These are phyloP conservation scores for Yponomeuta malinellus DNA, from an alignment of 2,888 invertebrate genomes.

Conservation along the genomic window DNA sequence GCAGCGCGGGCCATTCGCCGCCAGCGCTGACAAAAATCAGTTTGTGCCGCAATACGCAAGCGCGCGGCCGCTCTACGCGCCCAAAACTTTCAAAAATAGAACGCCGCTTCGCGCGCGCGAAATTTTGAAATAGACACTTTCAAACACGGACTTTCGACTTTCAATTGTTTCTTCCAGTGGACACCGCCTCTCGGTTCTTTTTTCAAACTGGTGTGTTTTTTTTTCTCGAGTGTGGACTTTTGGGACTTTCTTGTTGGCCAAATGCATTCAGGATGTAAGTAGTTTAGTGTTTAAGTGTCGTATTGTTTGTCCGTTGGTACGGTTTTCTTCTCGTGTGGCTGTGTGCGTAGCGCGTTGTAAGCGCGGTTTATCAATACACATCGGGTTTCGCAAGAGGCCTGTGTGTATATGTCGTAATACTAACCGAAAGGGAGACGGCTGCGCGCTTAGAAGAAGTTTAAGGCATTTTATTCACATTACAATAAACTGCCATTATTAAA, in stretches of 20 bases:
- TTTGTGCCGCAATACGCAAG: conserved; percentile 63
- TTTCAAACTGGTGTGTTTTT: background rate
- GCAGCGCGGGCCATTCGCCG: conserved; percentile 50
- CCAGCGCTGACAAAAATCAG: conserved; percentile 69
- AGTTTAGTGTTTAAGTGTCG: conserved; percentile 38
- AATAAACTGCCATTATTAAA: background rate
- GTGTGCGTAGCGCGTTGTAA: conserved; percentile 9
- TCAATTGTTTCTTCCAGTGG: background rate
- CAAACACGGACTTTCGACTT: conserved; percentile 9
- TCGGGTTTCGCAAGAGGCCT: conserved; percentile 9
- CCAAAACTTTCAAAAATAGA: conserved; percentile 60
- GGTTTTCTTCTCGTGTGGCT: background rate
- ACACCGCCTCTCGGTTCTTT: background rate
- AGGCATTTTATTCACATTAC: background rate
- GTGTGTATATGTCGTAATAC: conserved; percentile 8
- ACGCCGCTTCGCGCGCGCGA: conserved; percentile 28
- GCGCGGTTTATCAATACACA: conserved; percentile 11
- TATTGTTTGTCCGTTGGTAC: conserved; percentile 64
- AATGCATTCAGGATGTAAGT: conserved; percentile 51
- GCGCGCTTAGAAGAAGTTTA: background rate
- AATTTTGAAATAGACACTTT: conserved; percentile 30
- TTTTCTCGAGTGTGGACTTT: conserved; percentile 3
- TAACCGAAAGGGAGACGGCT: conserved; percentile 3
- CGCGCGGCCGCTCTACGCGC: conserved; percentile 65
- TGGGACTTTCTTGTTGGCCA: conserved; percentile 12